phyloP scores from a whole-genome alignment of 2,888 invertebrate species.

The Scaptomyza parva region DNA sequence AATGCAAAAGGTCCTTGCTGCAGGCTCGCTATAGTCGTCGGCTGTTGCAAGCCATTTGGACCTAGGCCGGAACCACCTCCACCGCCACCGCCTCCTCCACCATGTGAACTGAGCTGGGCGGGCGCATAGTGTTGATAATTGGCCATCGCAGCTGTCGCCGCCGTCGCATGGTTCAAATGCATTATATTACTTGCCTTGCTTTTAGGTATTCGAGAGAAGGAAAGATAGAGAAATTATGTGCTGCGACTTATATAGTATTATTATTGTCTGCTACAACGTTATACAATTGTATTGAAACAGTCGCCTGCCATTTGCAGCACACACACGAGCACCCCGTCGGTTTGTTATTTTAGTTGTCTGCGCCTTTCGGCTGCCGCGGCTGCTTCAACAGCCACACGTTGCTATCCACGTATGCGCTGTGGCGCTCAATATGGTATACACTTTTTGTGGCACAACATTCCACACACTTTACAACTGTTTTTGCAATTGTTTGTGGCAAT shows the following conservation, averaged over 20 bases:
- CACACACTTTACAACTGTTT: constrained; percentile 62
- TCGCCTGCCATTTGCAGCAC: constrained; percentile 62
- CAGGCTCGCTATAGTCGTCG: constrained; percentile 77
- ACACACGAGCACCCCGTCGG: constrained; percentile 56
- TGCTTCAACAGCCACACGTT: constrained; percentile 65
- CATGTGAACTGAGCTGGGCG: constrained; percentile 76
- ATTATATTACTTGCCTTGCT: constrained; percentile 56
- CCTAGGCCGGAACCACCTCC: constrained; percentile 54
- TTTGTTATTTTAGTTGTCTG: constrained; percentile 82
- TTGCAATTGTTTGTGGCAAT: constrained; percentile 61
- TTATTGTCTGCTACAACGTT: constrained; percentile 71
- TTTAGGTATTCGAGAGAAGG: constrained; percentile 75
- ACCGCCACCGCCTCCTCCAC: constrained; percentile 57
- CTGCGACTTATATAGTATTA: constrained; percentile 28
- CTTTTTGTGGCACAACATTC: constrained; percentile 57
- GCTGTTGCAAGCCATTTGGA: constrained; percentile 73
- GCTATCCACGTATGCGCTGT: constrained; percentile 70
- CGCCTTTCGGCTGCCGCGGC: constrained; percentile 56
- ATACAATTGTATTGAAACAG: constrained; percentile 57
- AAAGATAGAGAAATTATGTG: constrained; percentile 37
- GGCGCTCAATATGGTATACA: constrained; percentile 52
- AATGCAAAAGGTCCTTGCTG: constrained; percentile 81
- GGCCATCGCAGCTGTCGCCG: constrained; percentile 80
- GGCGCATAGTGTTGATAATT: constrained; percentile 83
- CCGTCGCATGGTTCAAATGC: constrained; percentile 83